Evolutionary conservation across 1,140 invertebrate genomes (phyloP), one percentile per base, ranked within the genome.

Genomic region (Cataglyphis hispanica): DNA sequence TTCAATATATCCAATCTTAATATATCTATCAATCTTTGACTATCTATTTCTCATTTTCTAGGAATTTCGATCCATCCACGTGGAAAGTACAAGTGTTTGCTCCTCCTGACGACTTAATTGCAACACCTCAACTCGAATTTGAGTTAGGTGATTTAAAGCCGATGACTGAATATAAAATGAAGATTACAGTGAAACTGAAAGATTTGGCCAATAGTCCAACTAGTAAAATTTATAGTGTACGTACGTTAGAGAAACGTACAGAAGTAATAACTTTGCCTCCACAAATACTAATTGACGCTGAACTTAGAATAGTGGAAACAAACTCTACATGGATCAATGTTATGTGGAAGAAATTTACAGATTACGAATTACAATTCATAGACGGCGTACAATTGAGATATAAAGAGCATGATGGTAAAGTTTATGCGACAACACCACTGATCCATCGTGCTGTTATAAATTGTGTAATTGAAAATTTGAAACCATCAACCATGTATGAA

Each of bases 51-150:
- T 74, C 2, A 1, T 70, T 6, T 43, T 63, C 0, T 86, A 97
- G 97, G 27, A 96, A 97, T 88, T 95, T 96, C 56, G 97, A 98
- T 90, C 95, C 96, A 4, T 95, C 96, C 11, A 96, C 96, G 1
- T 98, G 98, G 98, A 96, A 97, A 69, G 96, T 97, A 0, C 97
- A 98, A 96, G 97, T 98, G 16, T 98, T 98, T 91, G 97, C 98
- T 0, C 97, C 97, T n/a, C 97, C 97, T 22, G 97, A 97, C 86
- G 98, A 97, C 92, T 91, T 98, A 0, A 97, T 99, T 70, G 97
- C 97, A 3, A 98, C 97, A 6, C 96, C 97, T 11, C 97, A 98
- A 76, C 94, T 98, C 77, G 98, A 98, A 92, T 98, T 98, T 93
- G 96, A 98, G 87, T 92, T 98, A 22, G 96, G 96, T 13, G 96